phyloP scores from a whole-genome alignment of 2,888 invertebrate genomes.

The Parascotia fuliginaria region DNA sequence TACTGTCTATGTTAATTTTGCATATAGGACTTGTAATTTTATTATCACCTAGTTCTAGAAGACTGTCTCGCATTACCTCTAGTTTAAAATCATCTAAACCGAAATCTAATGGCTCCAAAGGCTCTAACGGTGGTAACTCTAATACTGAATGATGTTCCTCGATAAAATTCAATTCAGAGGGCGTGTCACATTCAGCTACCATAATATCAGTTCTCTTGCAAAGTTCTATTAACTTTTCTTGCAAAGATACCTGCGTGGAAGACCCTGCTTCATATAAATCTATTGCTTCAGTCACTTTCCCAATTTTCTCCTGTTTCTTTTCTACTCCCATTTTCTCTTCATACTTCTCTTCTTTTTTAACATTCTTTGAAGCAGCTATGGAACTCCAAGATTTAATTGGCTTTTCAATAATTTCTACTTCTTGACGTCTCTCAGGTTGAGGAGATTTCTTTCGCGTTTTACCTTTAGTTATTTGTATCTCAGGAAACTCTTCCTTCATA shows the following conservation, averaged over 20 bases:
- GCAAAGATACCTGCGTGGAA: conserved; percentile 61
- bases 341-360: conserved; percentile 29
- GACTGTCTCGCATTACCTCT: conserved; percentile 78
- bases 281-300: conserved; percentile 30
- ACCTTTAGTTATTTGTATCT: conserved; percentile 76
- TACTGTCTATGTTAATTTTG: conserved; percentile 79
- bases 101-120: conserved; percentile 72
- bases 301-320: conserved; percentile 27
- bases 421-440: conserved; percentile 53
- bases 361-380: conserved; percentile 73
- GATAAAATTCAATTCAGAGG: conserved; percentile 74
- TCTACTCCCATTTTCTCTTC: conserved; percentile 49
- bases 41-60: conserved; percentile 67
- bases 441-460: conserved; percentile 72
- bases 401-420: conserved; percentile 52
- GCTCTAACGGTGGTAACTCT: conserved; percentile 73
- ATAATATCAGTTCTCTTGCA: conserved; percentile 80
- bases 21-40: conserved; percentile 75
- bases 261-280: conserved; percentile 46
- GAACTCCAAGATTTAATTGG: conserved; percentile 84
- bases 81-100: conserved; percentile 77
- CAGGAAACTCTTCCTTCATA: conserved; percentile 76
- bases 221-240: conserved; percentile 74
- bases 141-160: conserved; percentile 76
- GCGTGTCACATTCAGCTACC: conserved; percentile 79